Evolutionary conservation across 2,113 vertebrate species (phyloP).

Genomic region (Anser brachyrhynchus): DNA sequence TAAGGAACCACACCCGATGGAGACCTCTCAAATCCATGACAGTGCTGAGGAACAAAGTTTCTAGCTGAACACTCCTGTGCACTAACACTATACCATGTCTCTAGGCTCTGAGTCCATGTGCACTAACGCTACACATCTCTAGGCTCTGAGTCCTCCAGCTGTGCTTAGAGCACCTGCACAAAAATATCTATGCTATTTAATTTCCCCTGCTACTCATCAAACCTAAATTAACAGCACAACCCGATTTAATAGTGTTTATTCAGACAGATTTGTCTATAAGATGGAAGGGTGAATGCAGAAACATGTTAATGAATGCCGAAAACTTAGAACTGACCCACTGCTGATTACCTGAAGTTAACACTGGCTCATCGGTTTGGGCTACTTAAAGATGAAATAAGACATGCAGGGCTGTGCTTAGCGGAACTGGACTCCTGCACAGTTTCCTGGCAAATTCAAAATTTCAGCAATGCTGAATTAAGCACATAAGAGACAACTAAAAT

Average conservation of each 20-base stretch:
- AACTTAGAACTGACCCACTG: not conserved
- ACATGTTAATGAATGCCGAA: not conserved
- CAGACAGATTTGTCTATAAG: not conserved
- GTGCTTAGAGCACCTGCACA: not conserved
- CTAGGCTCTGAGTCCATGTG: no score
- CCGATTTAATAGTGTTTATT: not conserved
- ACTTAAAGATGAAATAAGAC: not conserved
- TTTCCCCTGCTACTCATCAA: not conserved
- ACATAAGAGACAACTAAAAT: not conserved
- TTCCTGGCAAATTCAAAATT: not conserved
- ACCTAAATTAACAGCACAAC: not conserved
- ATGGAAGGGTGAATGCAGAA: not conserved
- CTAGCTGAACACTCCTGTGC: accelerated
- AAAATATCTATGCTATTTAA: not conserved
- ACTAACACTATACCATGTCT: no score
- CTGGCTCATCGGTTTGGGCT: not conserved
- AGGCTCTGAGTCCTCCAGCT: not conserved
- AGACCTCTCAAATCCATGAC: not conserved
- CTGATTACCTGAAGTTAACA: not conserved
- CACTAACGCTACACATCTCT: not conserved
- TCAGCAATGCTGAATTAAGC: not conserved
- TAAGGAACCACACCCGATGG: not conserved
- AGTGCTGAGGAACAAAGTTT: not conserved
- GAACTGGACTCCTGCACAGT: not conserved
- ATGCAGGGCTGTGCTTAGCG: not conserved